These are phyloP conservation scores for Dromas ardeola DNA, from an alignment of 2,113 vertebrate species.

Conservation along the genomic window DNA sequence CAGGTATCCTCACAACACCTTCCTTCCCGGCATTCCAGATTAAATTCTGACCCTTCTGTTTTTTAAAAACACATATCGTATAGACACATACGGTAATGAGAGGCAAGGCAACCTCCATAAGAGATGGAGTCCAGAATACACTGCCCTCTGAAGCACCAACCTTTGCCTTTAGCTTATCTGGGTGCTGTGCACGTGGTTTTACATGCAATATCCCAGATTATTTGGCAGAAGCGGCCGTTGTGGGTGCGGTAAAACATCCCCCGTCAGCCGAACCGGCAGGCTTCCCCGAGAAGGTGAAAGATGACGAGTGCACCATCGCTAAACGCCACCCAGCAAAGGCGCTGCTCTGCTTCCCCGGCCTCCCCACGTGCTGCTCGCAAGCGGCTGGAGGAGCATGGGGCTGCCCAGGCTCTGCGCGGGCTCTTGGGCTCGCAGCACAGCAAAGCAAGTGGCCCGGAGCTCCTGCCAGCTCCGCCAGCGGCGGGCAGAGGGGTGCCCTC, in stretches of 20 bases:
- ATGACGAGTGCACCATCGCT: background rate
- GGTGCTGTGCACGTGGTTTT: accelerated
- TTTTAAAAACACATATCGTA: background rate
- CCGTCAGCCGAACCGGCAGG: background rate
- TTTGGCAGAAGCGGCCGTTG: background rate
- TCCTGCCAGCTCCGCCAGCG: background rate
- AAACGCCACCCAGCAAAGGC: background rate
- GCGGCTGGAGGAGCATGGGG: accelerated
- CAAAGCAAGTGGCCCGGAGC: background rate
- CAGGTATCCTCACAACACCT: background rate
- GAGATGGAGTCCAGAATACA: background rate
- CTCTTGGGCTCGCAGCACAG: accelerated
- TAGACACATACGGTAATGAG: accelerated
- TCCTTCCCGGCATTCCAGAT: background rate
- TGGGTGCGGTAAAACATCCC: background rate
- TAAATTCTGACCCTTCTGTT: background rate
- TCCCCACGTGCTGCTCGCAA: accelerated
- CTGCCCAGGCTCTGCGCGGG: background rate
- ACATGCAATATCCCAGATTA: background rate
- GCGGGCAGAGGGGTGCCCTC: background rate
- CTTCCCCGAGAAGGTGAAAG: accelerated
- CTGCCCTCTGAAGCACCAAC: background rate
- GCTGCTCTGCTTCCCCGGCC: background rate
- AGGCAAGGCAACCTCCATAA: background rate
- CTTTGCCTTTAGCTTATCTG: background rate